These are phyloP conservation scores for Oxyruncus cristatus DNA, from an alignment of 2,113 vertebrate genomes.

Conservation along the genomic window DNA sequence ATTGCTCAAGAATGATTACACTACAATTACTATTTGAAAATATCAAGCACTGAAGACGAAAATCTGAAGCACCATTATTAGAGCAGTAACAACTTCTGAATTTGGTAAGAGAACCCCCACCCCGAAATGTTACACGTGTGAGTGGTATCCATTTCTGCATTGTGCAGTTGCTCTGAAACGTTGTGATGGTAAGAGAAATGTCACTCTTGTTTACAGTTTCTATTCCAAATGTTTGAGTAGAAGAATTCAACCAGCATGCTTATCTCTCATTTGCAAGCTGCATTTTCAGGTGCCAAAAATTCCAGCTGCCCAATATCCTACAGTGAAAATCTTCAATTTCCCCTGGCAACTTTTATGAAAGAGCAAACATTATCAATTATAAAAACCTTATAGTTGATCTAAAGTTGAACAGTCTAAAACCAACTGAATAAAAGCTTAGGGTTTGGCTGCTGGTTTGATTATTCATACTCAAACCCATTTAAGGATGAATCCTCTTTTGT, in stretches of 20 bases:
- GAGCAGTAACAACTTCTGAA: not conserved
- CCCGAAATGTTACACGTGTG: not conserved
- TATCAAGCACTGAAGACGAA: not conserved
- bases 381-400: not conserved
- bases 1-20: not conserved
- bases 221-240: not conserved
- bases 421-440: not conserved
- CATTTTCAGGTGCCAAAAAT: conserved; percentile 11
- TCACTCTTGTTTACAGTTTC: not conserved
- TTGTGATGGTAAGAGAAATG: not conserved
- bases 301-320: not conserved
- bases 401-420: not conserved
- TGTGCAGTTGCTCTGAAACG: not conserved
- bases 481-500: not conserved
- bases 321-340: conserved; percentile 8
- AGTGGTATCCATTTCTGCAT: not conserved
- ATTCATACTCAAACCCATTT: not conserved
- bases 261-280: conserved; percentile 16
- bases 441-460: not conserved
- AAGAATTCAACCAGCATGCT: not conserved
- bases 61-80: not conserved
- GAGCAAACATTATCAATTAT: not conserved
- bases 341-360: not conserved
- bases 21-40: not conserved
- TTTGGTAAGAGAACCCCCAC: not conserved